Evolutionary conservation across 2,797 vertebrate genomes (phyloP).

Genomic region (Enoplosus armatus): DNA sequence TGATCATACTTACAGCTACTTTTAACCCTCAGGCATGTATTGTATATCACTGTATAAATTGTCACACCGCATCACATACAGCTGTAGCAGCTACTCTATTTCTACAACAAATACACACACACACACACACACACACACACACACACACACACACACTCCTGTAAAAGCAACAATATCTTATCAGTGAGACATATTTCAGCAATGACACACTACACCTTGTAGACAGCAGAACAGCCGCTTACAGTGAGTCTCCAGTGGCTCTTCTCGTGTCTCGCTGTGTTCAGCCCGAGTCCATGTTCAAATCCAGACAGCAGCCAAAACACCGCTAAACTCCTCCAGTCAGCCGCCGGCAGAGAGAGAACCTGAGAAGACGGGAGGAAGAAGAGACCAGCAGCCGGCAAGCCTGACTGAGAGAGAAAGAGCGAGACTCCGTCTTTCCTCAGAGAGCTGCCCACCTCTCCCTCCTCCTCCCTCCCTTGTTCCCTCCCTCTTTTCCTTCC

Average conservation of each 20-base stretch:
- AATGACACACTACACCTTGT: conserved; percentile 50
- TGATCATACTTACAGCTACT: conserved; percentile 18
- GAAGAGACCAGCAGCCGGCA: conserved; percentile 54
- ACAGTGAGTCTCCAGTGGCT: conserved; percentile 56
- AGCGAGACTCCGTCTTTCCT: conserved; percentile 71
- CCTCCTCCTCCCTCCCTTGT: conserved; percentile 45
- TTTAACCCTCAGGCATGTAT: conserved; percentile 17
- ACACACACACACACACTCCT: conserved; percentile 14
- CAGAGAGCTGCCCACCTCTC: conserved; percentile 60
- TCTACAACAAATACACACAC: conserved; percentile 12
- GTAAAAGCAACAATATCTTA: conserved; percentile 42
- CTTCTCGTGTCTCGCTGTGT: conserved; percentile 38
- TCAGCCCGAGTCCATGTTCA: conserved; percentile 59
- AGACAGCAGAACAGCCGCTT: conserved; percentile 48
- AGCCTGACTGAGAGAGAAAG: conserved; percentile 62
- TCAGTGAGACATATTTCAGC: conserved; percentile 33
- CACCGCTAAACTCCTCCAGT: conserved; percentile 52
- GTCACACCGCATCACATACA: neutral
- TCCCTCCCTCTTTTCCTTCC: conserved; percentile 71
- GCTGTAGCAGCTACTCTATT: neutral
- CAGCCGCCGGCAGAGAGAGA: conserved; percentile 29
- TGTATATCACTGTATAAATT: conserved; percentile 5
- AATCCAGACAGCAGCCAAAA: conserved; percentile 41
- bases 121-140: conserved; percentile 2
- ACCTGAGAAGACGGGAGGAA: conserved; percentile 34